Conservation (phyloP, 2,113 vertebrate species). For the Atherinomorus stipes region DNA sequence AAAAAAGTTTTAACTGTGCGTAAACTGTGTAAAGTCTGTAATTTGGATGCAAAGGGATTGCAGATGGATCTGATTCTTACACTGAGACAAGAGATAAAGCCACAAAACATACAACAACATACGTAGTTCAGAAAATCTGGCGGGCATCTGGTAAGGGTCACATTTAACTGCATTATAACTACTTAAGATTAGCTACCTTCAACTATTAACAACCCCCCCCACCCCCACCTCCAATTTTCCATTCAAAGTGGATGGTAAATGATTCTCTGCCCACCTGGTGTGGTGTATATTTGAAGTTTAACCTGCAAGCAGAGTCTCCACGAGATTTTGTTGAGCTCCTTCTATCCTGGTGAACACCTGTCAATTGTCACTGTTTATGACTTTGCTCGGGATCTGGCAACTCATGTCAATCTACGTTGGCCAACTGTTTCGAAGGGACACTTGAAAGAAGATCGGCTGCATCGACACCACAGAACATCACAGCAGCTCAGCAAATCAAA, state of each 20-base stretch:
- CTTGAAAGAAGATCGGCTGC: neutral
- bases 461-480: neutral
- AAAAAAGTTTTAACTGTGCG: neutral
- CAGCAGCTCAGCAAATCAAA: neutral
- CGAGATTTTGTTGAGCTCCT: neutral
- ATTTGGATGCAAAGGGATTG: neutral
- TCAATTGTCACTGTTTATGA: neutral
- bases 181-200: neutral
- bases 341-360: neutral
- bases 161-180: neutral
- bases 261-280: neutral
- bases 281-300: neutral
- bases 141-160: neutral
- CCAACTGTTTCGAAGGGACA: neutral
- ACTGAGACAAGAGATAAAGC: neutral
- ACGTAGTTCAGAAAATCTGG: neutral
- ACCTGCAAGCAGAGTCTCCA: neutral
- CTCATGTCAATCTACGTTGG: neutral
- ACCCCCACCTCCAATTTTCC: neutral
- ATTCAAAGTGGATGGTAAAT: neutral
- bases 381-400: neutral
- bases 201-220: no score
- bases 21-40: neutral
- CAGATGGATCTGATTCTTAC: neutral
- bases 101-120: neutral